These are phyloP conservation scores for Etheostoma perlongum DNA, from an alignment of 2,797 vertebrate genomes.

Conservation along the genomic window DNA sequence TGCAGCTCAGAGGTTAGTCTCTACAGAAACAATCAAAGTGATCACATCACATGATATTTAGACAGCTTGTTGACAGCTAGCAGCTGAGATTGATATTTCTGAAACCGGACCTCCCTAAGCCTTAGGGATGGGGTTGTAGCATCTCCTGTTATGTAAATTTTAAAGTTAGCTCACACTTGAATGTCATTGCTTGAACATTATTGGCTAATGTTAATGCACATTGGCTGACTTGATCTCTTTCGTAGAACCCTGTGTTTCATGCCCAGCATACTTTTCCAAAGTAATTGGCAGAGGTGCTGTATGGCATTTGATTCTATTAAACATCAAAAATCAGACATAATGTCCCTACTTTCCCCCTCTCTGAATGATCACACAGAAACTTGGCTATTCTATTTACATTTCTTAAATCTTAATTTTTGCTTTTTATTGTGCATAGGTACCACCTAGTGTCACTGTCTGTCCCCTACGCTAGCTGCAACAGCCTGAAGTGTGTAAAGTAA, in stretches of 20 bases:
- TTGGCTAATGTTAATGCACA: not conserved
- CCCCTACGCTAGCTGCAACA: too few species aligned
- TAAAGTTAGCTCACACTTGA: not conserved
- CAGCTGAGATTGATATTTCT: not conserved
- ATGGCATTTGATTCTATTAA: not conserved
- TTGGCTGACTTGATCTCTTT: not conserved
- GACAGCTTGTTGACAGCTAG: not conserved
- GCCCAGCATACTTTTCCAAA: not conserved
- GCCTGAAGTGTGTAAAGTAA: too few species aligned
- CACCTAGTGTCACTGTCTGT: too few species aligned
- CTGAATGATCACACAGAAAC: not conserved
- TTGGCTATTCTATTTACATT: not conserved
- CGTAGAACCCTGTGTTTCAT: not conserved
- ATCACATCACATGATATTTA: not conserved
- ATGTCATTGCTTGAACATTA: not conserved
- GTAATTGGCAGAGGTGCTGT: not conserved
- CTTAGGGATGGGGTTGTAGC: not conserved
- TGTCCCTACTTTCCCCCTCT: not conserved
- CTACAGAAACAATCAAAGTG: not conserved
- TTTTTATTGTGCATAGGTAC: too few species aligned
- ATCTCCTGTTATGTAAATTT: slow-evolving; percentile 6
- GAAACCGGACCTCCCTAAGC: not conserved
- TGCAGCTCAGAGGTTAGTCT: not conserved
- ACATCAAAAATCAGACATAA: not conserved
- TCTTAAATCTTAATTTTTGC: not conserved